phyloP scores from a whole-genome alignment of 2,797 vertebrate species.

The Crenichthys baileyi region DNA sequence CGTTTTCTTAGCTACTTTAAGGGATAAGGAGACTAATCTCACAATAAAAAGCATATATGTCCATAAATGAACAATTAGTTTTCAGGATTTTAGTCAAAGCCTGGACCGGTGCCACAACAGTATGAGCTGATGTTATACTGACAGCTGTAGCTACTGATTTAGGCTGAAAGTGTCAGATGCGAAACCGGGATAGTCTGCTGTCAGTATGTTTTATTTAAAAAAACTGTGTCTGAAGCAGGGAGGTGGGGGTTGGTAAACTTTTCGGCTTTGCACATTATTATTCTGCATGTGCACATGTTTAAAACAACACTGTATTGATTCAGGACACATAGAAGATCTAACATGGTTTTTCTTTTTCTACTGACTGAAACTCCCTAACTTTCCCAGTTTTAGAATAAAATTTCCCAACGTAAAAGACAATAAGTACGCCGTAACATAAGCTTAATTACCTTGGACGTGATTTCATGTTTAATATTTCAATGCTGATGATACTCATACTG shows the following conservation, averaged over 20 bases:
- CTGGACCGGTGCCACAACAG: background rate
- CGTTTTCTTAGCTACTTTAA: background rate
- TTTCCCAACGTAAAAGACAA: background rate
- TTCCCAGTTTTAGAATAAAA: background rate
- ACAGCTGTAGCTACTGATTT: background rate
- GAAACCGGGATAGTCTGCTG: background rate
- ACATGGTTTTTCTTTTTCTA: too few relatives aligned
- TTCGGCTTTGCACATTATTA: background rate
- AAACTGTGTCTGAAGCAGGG: background rate
- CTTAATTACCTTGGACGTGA: background rate
- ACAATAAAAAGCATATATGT: background rate
- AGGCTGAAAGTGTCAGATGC: constrained; percentile 11
- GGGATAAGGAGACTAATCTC: background rate
- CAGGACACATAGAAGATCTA: background rate
- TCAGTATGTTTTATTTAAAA: background rate
- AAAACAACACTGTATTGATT: background rate
- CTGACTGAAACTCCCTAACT: too few relatives aligned
- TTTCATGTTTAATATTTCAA: background rate
- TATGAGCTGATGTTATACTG: background rate
- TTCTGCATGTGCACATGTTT: background rate
- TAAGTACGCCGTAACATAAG: background rate
- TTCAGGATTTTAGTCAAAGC: background rate
- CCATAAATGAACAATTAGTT: background rate
- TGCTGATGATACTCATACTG: background rate
- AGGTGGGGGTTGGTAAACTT: constrained; percentile 5